Conservation (phyloP, 92 coral and sea anemone species). For the Paramuricea clavata region DNA sequence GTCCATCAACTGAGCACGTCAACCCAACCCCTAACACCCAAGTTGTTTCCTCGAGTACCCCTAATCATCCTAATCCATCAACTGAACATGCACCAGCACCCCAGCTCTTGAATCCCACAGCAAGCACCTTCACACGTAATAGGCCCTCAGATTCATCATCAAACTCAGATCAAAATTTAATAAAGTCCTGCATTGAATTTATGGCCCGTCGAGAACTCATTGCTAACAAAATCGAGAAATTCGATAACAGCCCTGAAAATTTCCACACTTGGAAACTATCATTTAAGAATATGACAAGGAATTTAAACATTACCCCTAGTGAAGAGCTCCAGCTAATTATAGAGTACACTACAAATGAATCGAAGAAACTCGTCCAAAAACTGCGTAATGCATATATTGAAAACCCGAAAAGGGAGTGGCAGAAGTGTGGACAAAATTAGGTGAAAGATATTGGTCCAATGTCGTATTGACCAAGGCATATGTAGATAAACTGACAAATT, state of each 20-base stretch:
- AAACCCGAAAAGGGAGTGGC: neutral
- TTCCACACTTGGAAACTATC: neutral
- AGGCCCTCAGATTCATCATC: too few species aligned
- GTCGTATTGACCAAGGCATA: conserved; percentile 18
- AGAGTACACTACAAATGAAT: conserved; percentile 25
- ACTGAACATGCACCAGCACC: too few species aligned
- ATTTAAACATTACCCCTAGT: conserved; percentile 24
- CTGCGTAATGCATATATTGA: conserved; percentile 14
- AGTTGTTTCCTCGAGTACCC: too few species aligned
- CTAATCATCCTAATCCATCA: too few species aligned
- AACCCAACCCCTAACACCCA: too few species aligned
- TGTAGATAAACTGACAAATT: conserved; percentile 12
- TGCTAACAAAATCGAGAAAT: neutral
- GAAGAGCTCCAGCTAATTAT: conserved; percentile 5
- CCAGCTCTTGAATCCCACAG: too few species aligned
- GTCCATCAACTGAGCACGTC: too few species aligned
- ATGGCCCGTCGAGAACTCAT: neutral
- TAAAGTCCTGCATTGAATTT: too few species aligned
- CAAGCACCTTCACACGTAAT: too few species aligned
- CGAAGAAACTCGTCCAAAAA: conserved; percentile 36
- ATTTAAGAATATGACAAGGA: neutral
- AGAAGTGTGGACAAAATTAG: conserved; percentile 27
- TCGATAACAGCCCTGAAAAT: neutral
- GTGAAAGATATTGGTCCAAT: conserved; percentile 32
- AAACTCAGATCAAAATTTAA: too few species aligned